These are phyloP conservation scores for Torymus auratus DNA, from an alignment of 2,888 invertebrate species.

Conservation along the genomic window DNA sequence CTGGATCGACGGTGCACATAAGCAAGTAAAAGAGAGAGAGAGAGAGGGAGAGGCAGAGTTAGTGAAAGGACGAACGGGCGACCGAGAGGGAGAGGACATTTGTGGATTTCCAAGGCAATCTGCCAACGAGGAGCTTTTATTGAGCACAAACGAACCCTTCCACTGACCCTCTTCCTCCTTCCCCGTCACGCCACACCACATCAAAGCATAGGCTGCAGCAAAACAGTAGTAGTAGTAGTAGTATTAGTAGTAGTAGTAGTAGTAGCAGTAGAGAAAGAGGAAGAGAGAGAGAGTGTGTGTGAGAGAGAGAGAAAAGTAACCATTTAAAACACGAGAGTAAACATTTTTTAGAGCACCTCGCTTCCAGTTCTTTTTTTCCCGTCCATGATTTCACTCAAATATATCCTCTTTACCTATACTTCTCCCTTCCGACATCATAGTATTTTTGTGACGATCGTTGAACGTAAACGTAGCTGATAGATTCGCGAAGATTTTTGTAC, in stretches of 20 bases:
- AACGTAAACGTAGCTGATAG: conserved; percentile 14
- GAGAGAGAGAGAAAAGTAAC: conserved; percentile 11
- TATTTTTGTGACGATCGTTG: conserved; percentile 46
- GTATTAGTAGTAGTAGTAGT: conserved; percentile 16
- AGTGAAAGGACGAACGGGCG: not conserved
- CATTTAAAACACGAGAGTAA: conserved; percentile 12
- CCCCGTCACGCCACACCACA: conserved; percentile 5
- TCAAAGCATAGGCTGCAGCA: conserved; percentile 17
- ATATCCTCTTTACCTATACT: conserved; percentile 6
- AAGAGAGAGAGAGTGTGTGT: too few species aligned
- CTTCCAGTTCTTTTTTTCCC: not conserved
- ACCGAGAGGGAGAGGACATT: conserved; percentile 5
- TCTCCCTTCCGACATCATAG: conserved; percentile 34
- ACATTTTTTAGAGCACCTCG: too few species aligned
- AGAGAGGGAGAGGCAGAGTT: not conserved
- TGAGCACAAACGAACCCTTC: conserved; percentile 43
- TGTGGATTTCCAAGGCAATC: conserved; percentile 36
- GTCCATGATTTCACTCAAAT: conserved; percentile 10
- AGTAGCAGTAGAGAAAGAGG: too few species aligned
- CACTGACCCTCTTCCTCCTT: not conserved
- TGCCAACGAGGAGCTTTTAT: conserved; percentile 48
- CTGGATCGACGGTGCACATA: not conserved
- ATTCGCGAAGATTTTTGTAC: conserved; percentile 51
- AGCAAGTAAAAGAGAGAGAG: conserved; percentile 15
- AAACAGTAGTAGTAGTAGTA: conserved; percentile 20